phyloP scores from a whole-genome alignment of 2,888 invertebrate genomes.

The Andricus curvator region DNA sequence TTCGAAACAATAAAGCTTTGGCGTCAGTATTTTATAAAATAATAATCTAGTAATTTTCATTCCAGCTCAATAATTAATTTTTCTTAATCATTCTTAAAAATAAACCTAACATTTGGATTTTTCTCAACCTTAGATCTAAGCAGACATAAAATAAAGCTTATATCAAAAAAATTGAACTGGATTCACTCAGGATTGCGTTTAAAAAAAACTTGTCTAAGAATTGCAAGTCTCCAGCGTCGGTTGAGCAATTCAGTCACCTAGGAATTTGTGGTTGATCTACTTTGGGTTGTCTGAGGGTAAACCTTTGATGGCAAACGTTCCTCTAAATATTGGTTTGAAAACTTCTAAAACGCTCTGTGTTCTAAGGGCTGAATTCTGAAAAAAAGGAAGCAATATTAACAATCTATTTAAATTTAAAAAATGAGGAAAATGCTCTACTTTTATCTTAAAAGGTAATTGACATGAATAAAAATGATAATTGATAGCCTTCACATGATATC shows the following conservation, averaged over 20 bases:
- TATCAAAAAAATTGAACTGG: not conserved
- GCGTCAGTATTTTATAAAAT: too few species aligned
- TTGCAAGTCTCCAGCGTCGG: not conserved
- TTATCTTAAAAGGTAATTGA: not conserved
- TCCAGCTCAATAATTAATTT: not conserved
- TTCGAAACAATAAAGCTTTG: too few species aligned
- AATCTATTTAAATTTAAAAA: too few species aligned
- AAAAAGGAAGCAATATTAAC: constrained; percentile 57
- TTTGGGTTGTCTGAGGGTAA: constrained; percentile 76
- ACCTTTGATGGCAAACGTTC: constrained; percentile 87
- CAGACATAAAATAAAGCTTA: not conserved
- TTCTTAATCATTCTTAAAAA: not conserved
- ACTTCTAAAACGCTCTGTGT: constrained; percentile 86
- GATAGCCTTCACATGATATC: not conserved
- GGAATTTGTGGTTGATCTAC: constrained; percentile 40
- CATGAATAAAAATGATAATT: not conserved
- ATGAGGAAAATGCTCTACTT: not conserved
- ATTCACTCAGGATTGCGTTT: constrained; percentile 17
- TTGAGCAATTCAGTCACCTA: constrained; percentile 23
- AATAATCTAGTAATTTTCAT: not conserved
- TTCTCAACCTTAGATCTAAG: not conserved
- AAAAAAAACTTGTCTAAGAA: constrained; percentile 9
- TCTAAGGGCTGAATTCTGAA: constrained; percentile 88
- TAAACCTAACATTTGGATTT: not conserved
- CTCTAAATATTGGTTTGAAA: constrained; percentile 87